A percentile compares a stretch with the other conserved stretches of the same genome.
Conservation (phyloP, 2,113 vertebrate genomes). For the Boleophthalmus pectinirostris region DNA sequence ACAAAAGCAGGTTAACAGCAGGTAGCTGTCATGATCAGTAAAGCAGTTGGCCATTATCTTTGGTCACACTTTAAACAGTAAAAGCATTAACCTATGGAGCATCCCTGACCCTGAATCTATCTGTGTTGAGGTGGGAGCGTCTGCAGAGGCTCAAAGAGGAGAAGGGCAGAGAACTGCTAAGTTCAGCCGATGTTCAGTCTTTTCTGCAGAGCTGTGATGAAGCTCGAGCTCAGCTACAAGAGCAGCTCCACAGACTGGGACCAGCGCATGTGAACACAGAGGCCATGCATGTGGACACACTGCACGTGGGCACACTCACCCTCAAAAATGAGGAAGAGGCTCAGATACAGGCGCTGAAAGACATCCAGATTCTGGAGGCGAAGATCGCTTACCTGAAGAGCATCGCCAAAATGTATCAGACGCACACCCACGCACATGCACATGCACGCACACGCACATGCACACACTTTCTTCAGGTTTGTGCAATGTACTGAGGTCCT, state of each 20-base stretch:
- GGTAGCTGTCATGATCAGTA: conserved; percentile 65
- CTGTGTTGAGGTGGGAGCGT: conserved; percentile 77
- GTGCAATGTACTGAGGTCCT: too few relatives aligned
- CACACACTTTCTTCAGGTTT: background rate
- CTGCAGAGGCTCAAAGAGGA: conserved; percentile 85
- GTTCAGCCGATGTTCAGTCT: conserved; percentile 71
- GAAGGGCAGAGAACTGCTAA: conserved; percentile 80
- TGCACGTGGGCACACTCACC: conserved; percentile 47
- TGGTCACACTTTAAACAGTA: background rate
- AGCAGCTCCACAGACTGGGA: conserved; percentile 66
- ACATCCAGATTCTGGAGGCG: conserved; percentile 79
- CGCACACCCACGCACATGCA: background rate
- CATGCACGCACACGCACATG: too few relatives aligned
- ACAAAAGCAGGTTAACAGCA: conserved; percentile 70
- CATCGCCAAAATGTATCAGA: conserved; percentile 76
- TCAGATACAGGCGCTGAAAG: conserved; percentile 71
- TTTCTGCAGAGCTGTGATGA: conserved; percentile 84
- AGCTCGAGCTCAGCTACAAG: conserved; percentile 74
- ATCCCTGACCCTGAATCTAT: background rate
- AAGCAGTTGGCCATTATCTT: too few relatives aligned
- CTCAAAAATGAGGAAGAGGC: conserved; percentile 64
- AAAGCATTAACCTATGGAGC: background rate
- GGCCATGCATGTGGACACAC: background rate
- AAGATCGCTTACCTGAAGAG: conserved; percentile 82
- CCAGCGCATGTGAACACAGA: conserved; percentile 56